Base-by-base conservation (phyloP, 2,888 invertebrate species). In the Colletes collaris region DNA sequence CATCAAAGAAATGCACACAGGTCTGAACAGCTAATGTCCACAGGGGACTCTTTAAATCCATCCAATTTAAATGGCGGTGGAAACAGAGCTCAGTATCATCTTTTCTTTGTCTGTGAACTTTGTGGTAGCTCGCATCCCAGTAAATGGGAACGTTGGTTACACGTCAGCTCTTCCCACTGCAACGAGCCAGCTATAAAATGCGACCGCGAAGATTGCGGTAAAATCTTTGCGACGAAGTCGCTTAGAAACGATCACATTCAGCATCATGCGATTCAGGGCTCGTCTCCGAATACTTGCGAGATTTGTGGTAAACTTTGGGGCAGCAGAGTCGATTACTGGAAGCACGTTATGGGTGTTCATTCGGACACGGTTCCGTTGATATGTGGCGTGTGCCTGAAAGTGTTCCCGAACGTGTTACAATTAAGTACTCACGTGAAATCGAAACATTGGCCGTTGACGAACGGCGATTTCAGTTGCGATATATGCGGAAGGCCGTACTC, bases 291-390 rank as follows among this genome's bases (percentile, higher is more conserved):
- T 65, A 93, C 93, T 0, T 93, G 93, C 83, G 93, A 93, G 72
- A 92, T 94, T n/a, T 94, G 94, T 72, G 94, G 94, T 0, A 94
- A 94, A 84, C 83, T 94, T 56, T 94, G 94, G 94, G 93, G 93
- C 53, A 93, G 93, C 58, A 91, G 94, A n/a, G 93, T 94, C 5
- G 94, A 94, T 83, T 94, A 93, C 82, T 94, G 94, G 93, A 94
- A 94, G 69, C 94, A 94, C 73, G 93, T 94, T 68, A 94, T 94
- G 94, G 94, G 94, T 8, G 94, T 94, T 1, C 94, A 94, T 79
- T 90, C 94, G 3, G 93, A 94, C 62, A 93, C 93, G 35, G 93
- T 94, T 46, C 94, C 94, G 3, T 88, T 93, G 49, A 93, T 94
- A 4, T 94, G 94, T 79, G 94, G 94, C 2, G 93, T 94, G 46